Evolutionary conservation across 2,797 vertebrate species (phyloP), one percentile per base, ranked within the genome.

Genomic region (Allobates femoralis): DNA sequence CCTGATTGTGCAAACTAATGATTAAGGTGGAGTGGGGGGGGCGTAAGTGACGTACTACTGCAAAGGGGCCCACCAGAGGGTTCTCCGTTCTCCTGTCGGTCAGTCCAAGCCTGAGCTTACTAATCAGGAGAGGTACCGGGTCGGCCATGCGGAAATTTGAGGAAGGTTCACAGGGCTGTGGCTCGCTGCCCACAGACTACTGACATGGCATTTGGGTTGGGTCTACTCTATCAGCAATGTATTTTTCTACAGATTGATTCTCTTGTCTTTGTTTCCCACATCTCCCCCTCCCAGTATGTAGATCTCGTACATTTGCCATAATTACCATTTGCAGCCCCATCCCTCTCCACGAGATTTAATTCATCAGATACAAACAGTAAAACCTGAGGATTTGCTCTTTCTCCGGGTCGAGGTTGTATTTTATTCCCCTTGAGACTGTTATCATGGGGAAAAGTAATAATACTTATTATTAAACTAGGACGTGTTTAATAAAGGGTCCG

Each of bases 391-490:
- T 73, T 86, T 80, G n/a, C 66, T 69, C 55, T 53, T 69, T 88
- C 90, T 89, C 75, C n/a, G 87, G 58, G 8, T 0, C 8, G 58
- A 87, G 85, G 81, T 88, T 84, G 85, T 0, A 83, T 88, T 91
- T 0, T 0, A 79, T 86, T 88, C 89, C 86, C 82, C 90, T 46
- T 50, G 56, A 69, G 50, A 84, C 84, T 85, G 32, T 76, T 89
- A 91, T 86, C 62, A 86, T 3, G 5, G 87, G 37, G 87, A 90
- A 88, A 89, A 90, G 85, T 89, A 91, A 93, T 91, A 90, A 89
- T 74, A 91, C 90, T 80, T 90, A 86, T 83, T 92, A 92, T 91
- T 91, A 91, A 91, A 76, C 81, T 81, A 90, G 89, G 89, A 85
- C 89, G 81, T 86, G 85, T 93, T 91, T 91, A 92, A 90, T 86